phyloP scores from a whole-genome alignment of 2,113 vertebrate species.

The Connochaetes taurinus region DNA sequence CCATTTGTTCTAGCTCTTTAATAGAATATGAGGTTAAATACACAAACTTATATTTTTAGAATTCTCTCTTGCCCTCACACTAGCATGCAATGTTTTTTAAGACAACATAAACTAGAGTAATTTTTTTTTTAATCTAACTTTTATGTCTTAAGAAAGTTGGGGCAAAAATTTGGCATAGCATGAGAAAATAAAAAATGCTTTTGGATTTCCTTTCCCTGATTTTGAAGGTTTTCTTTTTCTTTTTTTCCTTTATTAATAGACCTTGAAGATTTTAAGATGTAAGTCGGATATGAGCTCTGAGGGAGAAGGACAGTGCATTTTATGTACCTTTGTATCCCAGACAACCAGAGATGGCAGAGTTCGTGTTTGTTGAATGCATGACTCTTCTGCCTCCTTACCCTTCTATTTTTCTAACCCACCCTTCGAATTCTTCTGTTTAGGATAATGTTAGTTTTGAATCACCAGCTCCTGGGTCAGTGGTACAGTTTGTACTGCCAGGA shows the following conservation, averaged over 20 bases:
- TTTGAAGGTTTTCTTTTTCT: neutral
- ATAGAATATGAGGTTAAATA: neutral
- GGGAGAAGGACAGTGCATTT: neutral
- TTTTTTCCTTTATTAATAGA: neutral
- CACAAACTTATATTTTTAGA: neutral
- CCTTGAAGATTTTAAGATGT: neutral
- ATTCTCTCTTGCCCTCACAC: neutral
- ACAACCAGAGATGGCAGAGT: neutral
- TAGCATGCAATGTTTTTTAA: neutral
- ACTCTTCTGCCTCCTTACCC: neutral
- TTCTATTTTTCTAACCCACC: neutral
- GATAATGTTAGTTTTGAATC: neutral
- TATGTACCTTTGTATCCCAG: neutral
- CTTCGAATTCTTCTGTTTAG: neutral
- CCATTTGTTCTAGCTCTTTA: constrained; percentile 1
- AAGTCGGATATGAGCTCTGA: neutral
- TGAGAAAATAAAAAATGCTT: neutral
- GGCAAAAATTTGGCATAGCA: neutral
- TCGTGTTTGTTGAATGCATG: neutral
- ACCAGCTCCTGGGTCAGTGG: neutral
- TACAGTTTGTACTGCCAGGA: neutral
- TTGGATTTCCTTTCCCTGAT: neutral
- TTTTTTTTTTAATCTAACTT: neutral
- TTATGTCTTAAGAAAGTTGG: neutral
- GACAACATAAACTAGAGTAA: neutral